phyloP scores from a whole-genome alignment of 2,888 invertebrate species.

The Sylvicola fuscatus region DNA sequence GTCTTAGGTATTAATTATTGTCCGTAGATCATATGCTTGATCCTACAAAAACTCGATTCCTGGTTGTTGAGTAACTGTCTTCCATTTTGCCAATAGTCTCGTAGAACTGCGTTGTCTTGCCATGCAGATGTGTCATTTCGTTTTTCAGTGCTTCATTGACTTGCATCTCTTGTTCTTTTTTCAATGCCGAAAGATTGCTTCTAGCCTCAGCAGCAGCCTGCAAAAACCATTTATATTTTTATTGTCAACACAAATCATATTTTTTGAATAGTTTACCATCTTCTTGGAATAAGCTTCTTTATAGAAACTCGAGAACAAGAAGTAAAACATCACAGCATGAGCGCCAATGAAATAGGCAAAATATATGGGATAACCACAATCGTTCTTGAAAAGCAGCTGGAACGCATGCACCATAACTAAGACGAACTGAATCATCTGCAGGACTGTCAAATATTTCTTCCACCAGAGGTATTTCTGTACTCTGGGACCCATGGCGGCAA shows the following conservation, averaged over 20 bases:
- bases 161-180: background rate
- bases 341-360: slow-evolving; percentile 83
- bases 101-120: slow-evolving; percentile 14
- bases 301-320: slow-evolving; percentile 85
- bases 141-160: slow-evolving; percentile 8
- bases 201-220: no score
- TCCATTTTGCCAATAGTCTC: slow-evolving; percentile 15
- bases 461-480: slow-evolving; percentile 84
- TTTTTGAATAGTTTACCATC: slow-evolving; percentile 12
- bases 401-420: slow-evolving; percentile 74
- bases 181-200: background rate
- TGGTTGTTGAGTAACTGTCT: slow-evolving; percentile 16
- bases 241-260: no score
- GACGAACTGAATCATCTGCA: slow-evolving; percentile 88
- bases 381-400: slow-evolving; percentile 60
- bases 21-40: slow-evolving; percentile 7
- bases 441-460: slow-evolving; percentile 80
- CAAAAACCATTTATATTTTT: no score
- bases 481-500: slow-evolving; percentile 74
- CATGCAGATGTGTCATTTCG: slow-evolving; percentile 13
- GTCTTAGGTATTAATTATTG: no score
- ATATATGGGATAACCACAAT: slow-evolving; percentile 75
- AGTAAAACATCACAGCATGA: slow-evolving; percentile 83
- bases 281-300: slow-evolving; percentile 44
- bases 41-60: slow-evolving; percentile 20